Conservation (phyloP, 2,888 invertebrate species). For the Lamproptera curius region DNA sequence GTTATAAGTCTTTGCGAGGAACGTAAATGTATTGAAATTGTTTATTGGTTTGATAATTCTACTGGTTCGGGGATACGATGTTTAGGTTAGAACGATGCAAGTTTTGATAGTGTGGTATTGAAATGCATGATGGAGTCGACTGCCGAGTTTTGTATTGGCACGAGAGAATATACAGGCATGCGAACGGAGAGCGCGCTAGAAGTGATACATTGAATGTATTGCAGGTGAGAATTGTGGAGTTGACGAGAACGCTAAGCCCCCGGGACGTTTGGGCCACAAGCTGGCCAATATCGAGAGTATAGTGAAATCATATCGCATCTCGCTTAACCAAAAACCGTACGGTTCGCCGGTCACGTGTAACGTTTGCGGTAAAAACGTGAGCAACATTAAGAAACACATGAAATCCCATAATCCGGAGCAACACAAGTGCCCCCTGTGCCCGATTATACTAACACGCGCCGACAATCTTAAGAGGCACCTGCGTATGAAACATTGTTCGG, state of each 20-base stretch:
- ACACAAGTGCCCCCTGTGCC: conserved; percentile 80
- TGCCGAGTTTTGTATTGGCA: too few species aligned
- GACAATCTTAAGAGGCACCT: conserved; percentile 84
- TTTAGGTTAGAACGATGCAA: too few species aligned
- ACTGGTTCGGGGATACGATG: too few species aligned
- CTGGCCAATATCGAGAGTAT: conserved; percentile 57
- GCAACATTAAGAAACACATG: conserved; percentile 83
- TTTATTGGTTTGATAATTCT: too few species aligned
- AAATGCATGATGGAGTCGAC: conserved; percentile 16
- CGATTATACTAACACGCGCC: conserved; percentile 80
- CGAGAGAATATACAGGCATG: conserved; percentile 33
- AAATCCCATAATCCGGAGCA: conserved; percentile 81
- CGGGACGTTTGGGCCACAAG: conserved; percentile 56
- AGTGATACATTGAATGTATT: conserved; percentile 61
- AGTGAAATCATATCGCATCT: conserved; percentile 57
- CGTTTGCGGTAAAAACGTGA: conserved; percentile 81
- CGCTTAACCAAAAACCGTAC: conserved; percentile 47
- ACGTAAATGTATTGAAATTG: conserved; percentile 23
- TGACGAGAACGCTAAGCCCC: conserved; percentile 69
- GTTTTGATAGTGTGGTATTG: conserved; percentile 6
- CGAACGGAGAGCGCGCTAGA: conserved; percentile 29
- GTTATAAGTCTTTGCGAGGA: conserved; percentile 29
- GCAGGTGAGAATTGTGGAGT: conserved; percentile 69
- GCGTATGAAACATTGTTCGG: conserved; percentile 78
- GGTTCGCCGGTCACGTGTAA: conserved; percentile 76